phyloP scores from a whole-genome alignment of 2,888 invertebrate genomes.

The Zootermopsis nevadensis region DNA sequence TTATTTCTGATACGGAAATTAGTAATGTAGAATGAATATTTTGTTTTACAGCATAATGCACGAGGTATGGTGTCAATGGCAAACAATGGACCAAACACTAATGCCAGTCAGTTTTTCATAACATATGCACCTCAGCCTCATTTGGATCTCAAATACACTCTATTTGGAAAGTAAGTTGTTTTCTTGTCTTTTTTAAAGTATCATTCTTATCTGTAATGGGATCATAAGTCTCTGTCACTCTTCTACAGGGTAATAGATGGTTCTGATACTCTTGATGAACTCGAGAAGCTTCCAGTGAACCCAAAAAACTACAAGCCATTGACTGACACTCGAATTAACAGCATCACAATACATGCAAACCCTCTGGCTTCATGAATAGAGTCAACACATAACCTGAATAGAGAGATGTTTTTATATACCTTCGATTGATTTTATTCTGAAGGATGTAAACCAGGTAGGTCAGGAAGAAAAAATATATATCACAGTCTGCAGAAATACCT shows the following conservation, averaged over 20 bases:
- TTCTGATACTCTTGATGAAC: conserved; percentile 92
- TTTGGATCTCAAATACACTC: conserved; percentile 95
- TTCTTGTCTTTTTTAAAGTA: too few relatives aligned
- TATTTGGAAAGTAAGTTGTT: conserved; percentile 91
- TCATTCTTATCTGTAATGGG: too few relatives aligned
- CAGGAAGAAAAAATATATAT: too few relatives aligned
- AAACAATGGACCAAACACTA: conserved; percentile 97
- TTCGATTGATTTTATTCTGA: too few relatives aligned
- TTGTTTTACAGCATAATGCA: conserved; percentile 73
- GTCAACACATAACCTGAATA: too few relatives aligned
- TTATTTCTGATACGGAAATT: too few relatives aligned
- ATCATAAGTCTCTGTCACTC: conserved; percentile 45
- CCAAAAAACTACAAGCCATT: conserved; percentile 92
- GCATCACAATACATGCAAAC: conserved; percentile 97
- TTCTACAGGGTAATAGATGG: conserved; percentile 94
- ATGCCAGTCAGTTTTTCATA: conserved; percentile 98
- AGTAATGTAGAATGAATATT: background rate
- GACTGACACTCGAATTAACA: conserved; percentile 86
- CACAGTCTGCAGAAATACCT: too few relatives aligned
- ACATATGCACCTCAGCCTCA: conserved; percentile 94
- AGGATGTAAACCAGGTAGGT: too few relatives aligned
- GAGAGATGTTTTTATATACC: too few relatives aligned
- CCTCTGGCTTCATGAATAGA: conserved; percentile 82
- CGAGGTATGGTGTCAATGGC: conserved; percentile 97
- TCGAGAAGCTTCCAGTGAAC: conserved; percentile 95